phyloP scores from a whole-genome alignment of 2,797 vertebrate species.

The Melanotaenia pygmaea region DNA sequence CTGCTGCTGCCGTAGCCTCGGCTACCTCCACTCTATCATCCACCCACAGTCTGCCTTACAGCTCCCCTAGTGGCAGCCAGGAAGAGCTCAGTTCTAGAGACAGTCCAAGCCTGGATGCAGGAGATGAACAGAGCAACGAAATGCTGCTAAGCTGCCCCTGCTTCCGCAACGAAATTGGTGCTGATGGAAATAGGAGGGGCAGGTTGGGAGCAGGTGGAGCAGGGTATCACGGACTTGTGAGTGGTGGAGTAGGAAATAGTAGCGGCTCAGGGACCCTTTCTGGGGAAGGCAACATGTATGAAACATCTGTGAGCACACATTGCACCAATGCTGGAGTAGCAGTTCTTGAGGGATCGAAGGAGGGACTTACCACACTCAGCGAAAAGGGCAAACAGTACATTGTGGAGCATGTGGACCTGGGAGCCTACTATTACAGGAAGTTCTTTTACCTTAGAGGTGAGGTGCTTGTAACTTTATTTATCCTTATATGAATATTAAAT shows the following conservation, averaged over 20 bases:
- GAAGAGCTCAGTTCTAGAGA: constrained; percentile 94
- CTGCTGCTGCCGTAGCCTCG: constrained; percentile 92
- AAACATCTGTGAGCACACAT: constrained; percentile 90
- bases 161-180: constrained; percentile 95
- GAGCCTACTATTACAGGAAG: constrained; percentile 95
- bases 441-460: constrained; percentile 96
- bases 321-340: constrained; percentile 95
- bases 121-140: constrained; percentile 93
- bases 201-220: constrained; percentile 83
- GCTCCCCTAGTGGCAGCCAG: constrained; percentile 94
- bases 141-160: constrained; percentile 95
- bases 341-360: constrained; percentile 94
- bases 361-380: constrained; percentile 86
- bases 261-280: constrained; percentile 84
- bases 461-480: constrained; percentile 34
- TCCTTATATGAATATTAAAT: background rate
- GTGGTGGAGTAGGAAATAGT: constrained; percentile 72
- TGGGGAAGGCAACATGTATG: constrained; percentile 88
- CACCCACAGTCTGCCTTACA: constrained; percentile 88
- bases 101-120: constrained; percentile 87
- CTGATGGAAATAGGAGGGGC: constrained; percentile 86
- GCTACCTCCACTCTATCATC: constrained; percentile 93
- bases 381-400: constrained; percentile 94
- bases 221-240: constrained; percentile 55
- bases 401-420: constrained; percentile 95